These are phyloP conservation scores for Gyrodactylus salaris DNA, from an alignment of 1,140 invertebrate species.

Conservation along the genomic window DNA sequence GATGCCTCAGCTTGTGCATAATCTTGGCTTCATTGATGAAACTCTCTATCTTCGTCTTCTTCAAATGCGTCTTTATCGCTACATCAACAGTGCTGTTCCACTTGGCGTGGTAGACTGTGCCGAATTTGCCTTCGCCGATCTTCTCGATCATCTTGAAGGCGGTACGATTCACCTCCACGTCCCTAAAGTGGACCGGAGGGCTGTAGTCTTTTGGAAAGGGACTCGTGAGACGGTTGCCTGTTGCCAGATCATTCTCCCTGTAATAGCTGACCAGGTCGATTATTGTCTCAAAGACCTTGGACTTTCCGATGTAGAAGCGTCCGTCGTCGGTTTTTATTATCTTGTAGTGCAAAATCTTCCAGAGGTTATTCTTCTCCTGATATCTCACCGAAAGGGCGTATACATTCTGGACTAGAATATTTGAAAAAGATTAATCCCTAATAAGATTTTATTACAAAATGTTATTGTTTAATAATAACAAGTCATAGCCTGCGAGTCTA, in stretches of 20 bases:
- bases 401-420: background rate
- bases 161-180: conserved; percentile 2
- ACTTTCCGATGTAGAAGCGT: background rate
- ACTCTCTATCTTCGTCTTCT: background rate
- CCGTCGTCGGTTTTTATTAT: background rate
- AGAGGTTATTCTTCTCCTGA: background rate
- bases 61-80: background rate
- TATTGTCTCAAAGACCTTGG: background rate
- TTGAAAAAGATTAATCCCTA: too few relatives aligned
- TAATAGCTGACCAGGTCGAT: background rate
- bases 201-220: background rate
- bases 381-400: background rate
- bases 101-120: conserved; percentile 1
- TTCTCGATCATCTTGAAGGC: background rate
- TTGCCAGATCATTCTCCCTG: too few relatives aligned
- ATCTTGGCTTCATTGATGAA: conserved; percentile 8
- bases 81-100: background rate
- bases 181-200: background rate
- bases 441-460: too few relatives aligned
- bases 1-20: conserved; percentile 4
- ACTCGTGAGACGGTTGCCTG: background rate
- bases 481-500: too few relatives aligned
- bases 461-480: too few relatives aligned
- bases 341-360: background rate
- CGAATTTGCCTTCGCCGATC: background rate